phyloP scores from a whole-genome alignment of 2,113 vertebrate genomes.

The Hydrolagus affinis region DNA sequence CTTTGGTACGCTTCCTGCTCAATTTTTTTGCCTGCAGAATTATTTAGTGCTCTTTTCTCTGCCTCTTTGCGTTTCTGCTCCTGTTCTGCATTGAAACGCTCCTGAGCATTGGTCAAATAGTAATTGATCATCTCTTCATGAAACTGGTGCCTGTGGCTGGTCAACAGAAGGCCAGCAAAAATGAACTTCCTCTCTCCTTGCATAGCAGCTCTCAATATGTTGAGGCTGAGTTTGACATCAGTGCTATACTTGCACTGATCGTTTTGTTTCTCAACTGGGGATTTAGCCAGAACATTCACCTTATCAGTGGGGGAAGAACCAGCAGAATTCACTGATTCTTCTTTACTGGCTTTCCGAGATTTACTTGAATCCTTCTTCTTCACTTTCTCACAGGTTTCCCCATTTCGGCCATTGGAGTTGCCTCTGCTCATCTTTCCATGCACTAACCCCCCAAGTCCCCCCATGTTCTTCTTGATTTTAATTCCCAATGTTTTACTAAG shows the following conservation, averaged over 20 bases:
- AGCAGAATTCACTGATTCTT: conserved; percentile 81
- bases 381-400: conserved; percentile 51
- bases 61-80: conserved; percentile 82
- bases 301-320: conserved; percentile 75
- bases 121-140: conserved; percentile 98
- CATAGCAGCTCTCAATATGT: conserved; percentile 95
- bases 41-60: conserved; percentile 54
- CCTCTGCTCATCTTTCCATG: conserved; percentile 89
- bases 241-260: conserved; percentile 97
- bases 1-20: conserved; percentile 54
- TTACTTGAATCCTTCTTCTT: conserved; percentile 64
- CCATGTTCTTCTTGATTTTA: conserved; percentile 98
- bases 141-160: conserved; percentile 94
- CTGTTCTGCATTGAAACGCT: conserved; percentile 92
- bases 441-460: conserved; percentile 86
- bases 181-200: conserved; percentile 97
- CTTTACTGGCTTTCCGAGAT: conserved; percentile 70
- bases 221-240: conserved; percentile 95
- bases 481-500: conserved; percentile 95
- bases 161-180: conserved; percentile 88
- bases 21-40: conserved; percentile 48
- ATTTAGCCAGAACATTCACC: conserved; percentile 47
- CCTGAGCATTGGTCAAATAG: conserved; percentile 89
- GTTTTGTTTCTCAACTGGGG: conserved; percentile 61
- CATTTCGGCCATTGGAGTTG: conserved; percentile 74